Evolutionary conservation across 2,797 vertebrate species (phyloP).

Genomic region (Rhinoraja longicauda): DNA sequence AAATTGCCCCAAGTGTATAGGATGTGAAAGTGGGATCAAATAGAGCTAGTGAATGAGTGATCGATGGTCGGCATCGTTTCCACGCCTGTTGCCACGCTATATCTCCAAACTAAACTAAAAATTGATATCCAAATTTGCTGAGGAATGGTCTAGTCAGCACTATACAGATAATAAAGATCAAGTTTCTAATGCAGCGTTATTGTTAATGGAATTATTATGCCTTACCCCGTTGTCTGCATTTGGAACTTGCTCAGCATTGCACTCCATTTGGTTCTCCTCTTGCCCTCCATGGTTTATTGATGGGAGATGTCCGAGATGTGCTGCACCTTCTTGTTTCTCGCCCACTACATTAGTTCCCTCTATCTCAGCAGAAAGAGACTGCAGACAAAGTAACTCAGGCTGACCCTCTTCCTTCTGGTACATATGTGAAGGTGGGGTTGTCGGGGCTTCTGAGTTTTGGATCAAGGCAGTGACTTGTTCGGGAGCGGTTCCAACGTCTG

Average conservation of each 20-base stretch:
- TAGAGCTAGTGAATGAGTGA: no score
- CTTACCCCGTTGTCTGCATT: slow-evolving; percentile 55
- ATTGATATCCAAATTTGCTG: not conserved
- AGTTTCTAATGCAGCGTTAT: not conserved
- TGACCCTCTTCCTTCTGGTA: slow-evolving; percentile 35
- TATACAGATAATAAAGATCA: not conserved
- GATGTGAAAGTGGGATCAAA: no score
- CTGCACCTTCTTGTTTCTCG: slow-evolving; percentile 26
- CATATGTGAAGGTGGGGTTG: slow-evolving; percentile 44
- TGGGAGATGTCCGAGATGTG: slow-evolving; percentile 43
- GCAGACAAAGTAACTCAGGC: slow-evolving; percentile 41
- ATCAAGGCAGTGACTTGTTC: slow-evolving; percentile 48
- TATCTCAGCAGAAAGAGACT: slow-evolving; percentile 38
- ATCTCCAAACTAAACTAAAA: no score
- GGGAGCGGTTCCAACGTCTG: slow-evolving; percentile 50
- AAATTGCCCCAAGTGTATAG: no score
- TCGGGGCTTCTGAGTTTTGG: slow-evolving; percentile 48
- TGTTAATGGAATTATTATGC: not conserved
- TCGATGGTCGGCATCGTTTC: no score
- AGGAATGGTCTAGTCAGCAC: not conserved
- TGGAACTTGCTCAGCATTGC: slow-evolving; percentile 36
- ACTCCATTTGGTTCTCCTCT: slow-evolving; percentile 42
- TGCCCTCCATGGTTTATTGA: slow-evolving; percentile 42
- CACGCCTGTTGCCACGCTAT: no score
- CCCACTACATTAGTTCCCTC: slow-evolving; percentile 10